Conservation (phyloP, 2,113 vertebrate species). For the Struthio camelus region DNA sequence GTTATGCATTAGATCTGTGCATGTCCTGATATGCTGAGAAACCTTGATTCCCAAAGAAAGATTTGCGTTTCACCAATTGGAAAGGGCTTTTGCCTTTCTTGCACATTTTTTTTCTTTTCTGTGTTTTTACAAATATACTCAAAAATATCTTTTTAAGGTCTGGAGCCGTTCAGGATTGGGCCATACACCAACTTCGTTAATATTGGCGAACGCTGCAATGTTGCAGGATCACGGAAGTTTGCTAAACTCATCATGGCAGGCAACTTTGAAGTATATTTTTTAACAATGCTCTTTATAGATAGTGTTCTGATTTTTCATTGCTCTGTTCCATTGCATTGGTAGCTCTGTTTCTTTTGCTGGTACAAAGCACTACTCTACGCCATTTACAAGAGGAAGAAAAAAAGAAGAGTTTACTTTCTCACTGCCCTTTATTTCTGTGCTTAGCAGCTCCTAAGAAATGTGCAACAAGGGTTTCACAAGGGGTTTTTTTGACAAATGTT, state of each 20-base stretch:
- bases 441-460: not conserved
- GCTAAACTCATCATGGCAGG: slow-evolving; percentile 93
- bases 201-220: slow-evolving; percentile 97
- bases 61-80: not conserved
- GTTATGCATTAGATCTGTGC: not conserved
- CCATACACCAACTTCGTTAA: slow-evolving; percentile 98
- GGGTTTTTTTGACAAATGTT: not conserved
- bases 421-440: not conserved
- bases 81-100: not conserved
- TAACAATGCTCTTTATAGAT: not conserved
- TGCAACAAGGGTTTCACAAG: not conserved
- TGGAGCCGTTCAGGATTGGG: slow-evolving; percentile 93
- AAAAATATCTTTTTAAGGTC: slow-evolving; percentile 77
- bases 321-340: not conserved
- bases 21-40: not conserved
- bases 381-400: not conserved
- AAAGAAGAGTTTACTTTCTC: not conserved
- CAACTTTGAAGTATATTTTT: slow-evolving; percentile 88
- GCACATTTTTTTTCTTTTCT: not conserved
- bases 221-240: slow-evolving; percentile 93
- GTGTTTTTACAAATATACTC: not conserved
- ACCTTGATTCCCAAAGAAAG: not conserved
- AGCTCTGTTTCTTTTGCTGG: not conserved
- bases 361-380: not conserved
- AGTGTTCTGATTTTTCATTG: not conserved